Percentiles rank a stretch among this genome's conserved stretches.
Evolutionary conservation across 2,888 invertebrate species (phyloP).

Genomic region (Drosophila stalkeri): DNA sequence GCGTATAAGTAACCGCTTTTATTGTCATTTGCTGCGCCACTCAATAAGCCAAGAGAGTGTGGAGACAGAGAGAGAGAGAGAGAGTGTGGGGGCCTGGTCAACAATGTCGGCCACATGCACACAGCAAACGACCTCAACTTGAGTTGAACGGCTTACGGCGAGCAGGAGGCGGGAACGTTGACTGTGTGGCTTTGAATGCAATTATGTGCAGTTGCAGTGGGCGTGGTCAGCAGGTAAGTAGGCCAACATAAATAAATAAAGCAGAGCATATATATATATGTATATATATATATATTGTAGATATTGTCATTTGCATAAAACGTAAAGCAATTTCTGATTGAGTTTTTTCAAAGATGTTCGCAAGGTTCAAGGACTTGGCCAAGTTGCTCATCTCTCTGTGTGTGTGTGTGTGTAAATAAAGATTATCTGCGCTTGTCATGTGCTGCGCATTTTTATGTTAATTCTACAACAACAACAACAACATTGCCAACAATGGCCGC

Average conservation of each 20-base stretch:
- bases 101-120: conserved; percentile 51
- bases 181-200: conserved; percentile 70
- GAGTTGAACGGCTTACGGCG: conserved; percentile 5
- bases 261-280: conserved; percentile 17
- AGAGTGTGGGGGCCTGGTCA: conserved; percentile 34
- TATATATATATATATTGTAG: background rate
- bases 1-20: conserved; percentile 74
- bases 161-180: background rate
- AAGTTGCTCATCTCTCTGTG: background rate
- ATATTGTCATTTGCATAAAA: conserved; percentile 32
- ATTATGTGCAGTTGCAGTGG: conserved; percentile 71
- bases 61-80: background rate
- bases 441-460: conserved; percentile 76
- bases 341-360: conserved; percentile 30
- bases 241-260: conserved; percentile 57
- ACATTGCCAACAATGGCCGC: background rate
- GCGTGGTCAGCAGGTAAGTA: conserved; percentile 48
- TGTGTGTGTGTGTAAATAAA: conserved; percentile 56
- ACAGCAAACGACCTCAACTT: conserved; percentile 49
- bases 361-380: conserved; percentile 72
- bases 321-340: conserved; percentile 50
- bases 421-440: conserved; percentile 66
- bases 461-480: conserved; percentile 44
- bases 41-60: conserved; percentile 42
- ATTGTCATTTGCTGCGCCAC: conserved; percentile 71